phyloP scores from a whole-genome alignment of 2,797 vertebrate genomes.

The Liasis olivaceus region DNA sequence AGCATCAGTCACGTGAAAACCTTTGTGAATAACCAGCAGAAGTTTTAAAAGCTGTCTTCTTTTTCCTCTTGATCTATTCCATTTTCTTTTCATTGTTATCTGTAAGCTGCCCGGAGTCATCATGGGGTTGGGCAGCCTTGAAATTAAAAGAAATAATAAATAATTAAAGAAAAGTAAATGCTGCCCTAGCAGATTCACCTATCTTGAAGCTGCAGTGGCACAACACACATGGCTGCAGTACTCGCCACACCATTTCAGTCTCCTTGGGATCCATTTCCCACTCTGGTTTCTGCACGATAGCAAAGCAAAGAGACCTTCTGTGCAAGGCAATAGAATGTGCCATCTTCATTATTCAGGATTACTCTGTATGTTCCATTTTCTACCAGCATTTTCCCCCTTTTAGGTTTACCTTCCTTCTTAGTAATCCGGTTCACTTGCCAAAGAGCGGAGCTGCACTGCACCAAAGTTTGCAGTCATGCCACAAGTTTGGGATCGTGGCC shows the following conservation, averaged over 20 bases:
- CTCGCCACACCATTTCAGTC: too few species aligned
- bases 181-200: too few species aligned
- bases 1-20: background rate
- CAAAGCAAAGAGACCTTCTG: constrained; percentile 56
- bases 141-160: too few species aligned
- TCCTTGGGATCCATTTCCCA: background rate
- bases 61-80: too few species aligned
- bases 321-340: constrained; percentile 11
- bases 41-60: too few species aligned
- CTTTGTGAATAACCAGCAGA: background rate
- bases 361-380: background rate
- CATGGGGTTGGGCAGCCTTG: too few species aligned
- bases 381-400: too few species aligned
- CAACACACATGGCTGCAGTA: background rate
- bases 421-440: background rate
- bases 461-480: background rate
- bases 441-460: background rate
- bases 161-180: too few species aligned
- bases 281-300: background rate
- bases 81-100: too few species aligned
- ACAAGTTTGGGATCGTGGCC: background rate
- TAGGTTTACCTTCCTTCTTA: background rate
- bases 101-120: too few species aligned
- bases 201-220: background rate
- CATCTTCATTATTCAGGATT: too few species aligned